A percentile compares a stretch with the other conserved stretches of the same genome.
These are phyloP conservation scores for Ormyrus nitidulus DNA, from an alignment of 2,888 invertebrate species.

Conservation along the genomic window DNA sequence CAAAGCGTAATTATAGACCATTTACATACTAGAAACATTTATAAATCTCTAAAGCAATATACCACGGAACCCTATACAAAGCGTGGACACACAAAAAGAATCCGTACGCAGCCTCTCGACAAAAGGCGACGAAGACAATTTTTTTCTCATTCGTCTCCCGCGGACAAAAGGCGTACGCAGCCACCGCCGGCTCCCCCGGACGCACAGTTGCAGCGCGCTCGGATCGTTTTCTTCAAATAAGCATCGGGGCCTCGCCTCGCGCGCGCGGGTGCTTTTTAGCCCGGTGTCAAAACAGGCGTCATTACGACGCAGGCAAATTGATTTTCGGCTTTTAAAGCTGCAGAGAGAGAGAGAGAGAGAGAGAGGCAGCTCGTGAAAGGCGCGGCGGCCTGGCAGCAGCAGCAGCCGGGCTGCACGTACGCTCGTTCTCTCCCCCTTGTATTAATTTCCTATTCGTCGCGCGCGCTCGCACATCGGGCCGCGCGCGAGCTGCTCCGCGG, in stretches of 20 bases:
- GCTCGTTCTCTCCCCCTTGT: too few species aligned
- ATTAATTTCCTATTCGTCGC: conserved; percentile 56
- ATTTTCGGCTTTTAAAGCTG: conserved; percentile 1
- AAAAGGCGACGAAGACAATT: neutral
- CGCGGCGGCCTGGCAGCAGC: too few species aligned
- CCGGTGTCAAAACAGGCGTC: conserved; percentile 16
- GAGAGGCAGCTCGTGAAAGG: too few species aligned
- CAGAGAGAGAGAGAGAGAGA: too few species aligned
- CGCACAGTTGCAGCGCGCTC: neutral
- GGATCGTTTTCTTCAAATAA: neutral
- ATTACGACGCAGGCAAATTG: conserved; percentile 7
- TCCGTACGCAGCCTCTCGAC: neutral
- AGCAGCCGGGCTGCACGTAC: too few species aligned
- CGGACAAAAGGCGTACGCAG: neutral
- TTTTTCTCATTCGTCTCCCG: neutral
- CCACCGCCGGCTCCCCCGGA: too few species aligned
- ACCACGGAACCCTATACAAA: too few species aligned
- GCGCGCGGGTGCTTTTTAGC: neutral
- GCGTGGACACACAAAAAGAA: too few species aligned
- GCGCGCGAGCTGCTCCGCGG: neutral
- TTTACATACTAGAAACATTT: too few species aligned
- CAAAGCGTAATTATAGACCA: too few species aligned
- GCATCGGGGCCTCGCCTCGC: too few species aligned
- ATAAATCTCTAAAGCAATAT: too few species aligned
- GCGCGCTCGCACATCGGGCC: conserved; percentile 32